phyloP scores from a whole-genome alignment of 2,113 vertebrate species.

The Ondatra zibethicus region DNA sequence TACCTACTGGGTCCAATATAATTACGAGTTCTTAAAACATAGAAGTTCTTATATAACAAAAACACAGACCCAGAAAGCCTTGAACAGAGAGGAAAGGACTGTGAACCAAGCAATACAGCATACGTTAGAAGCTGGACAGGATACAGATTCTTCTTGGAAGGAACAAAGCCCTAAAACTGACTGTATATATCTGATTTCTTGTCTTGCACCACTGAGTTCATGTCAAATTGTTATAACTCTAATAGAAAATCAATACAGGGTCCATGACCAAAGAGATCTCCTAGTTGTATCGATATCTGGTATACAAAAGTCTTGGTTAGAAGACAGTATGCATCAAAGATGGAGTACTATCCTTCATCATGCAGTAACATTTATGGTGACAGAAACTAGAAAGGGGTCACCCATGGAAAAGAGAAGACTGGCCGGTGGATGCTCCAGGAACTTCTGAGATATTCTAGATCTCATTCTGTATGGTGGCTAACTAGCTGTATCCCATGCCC shows the following conservation, averaged over 20 bases:
- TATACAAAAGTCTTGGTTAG: background rate
- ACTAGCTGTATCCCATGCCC: background rate
- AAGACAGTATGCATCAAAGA: background rate
- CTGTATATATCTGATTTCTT: background rate
- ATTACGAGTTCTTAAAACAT: background rate
- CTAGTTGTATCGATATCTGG: too few species aligned
- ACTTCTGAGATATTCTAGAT: background rate
- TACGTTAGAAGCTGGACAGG: background rate
- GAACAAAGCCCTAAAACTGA: background rate
- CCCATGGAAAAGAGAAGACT: background rate
- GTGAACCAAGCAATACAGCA: too few species aligned
- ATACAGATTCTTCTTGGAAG: background rate
- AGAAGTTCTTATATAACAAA: background rate
- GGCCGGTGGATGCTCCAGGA: background rate
- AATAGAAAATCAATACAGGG: background rate
- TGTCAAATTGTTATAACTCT: background rate
- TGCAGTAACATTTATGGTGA: background rate
- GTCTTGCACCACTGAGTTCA: background rate
- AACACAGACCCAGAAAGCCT: background rate
- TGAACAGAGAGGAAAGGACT: background rate
- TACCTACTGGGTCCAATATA: background rate
- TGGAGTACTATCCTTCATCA: background rate
- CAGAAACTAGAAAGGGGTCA: background rate
- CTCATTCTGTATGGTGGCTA: background rate
- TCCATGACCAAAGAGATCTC: background rate